These are phyloP conservation scores for Chloebia gouldiae DNA, from an alignment of 2,113 vertebrate genomes.

Conservation along the genomic window DNA sequence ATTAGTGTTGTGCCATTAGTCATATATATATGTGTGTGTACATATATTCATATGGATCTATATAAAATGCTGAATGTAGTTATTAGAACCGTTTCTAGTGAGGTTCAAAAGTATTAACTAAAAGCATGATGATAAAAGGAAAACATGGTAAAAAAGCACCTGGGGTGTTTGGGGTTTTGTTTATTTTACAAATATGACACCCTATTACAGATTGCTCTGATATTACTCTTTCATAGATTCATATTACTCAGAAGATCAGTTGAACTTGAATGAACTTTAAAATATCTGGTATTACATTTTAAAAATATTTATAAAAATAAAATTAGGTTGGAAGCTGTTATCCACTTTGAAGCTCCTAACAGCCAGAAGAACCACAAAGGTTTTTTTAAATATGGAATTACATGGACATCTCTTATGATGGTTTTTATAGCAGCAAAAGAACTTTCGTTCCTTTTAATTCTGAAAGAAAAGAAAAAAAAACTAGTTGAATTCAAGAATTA, in stretches of 20 bases:
- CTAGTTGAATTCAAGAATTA: background rate
- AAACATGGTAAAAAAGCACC: background rate
- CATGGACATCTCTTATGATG: background rate
- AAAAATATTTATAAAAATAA: background rate
- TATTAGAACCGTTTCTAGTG: background rate
- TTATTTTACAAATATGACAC: background rate
- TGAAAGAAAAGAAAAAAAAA: background rate
- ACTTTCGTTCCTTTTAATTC: background rate
- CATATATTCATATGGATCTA: background rate
- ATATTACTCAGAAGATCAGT: background rate
- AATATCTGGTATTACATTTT: background rate
- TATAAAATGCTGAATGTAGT: background rate
- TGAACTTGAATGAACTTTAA: background rate
- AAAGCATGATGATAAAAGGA: background rate
- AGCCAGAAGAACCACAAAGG: background rate
- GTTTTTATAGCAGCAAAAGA: background rate
- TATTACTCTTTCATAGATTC: background rate
- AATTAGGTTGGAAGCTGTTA: background rate
- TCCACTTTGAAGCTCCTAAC: background rate
- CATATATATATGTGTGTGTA: background rate
- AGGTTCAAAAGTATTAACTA: background rate
- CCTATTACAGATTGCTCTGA: background rate
- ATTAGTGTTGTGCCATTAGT: background rate
- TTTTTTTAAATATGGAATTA: background rate
- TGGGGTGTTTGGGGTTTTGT: fast-evolving